Base-by-base conservation (phyloP, 2,797 vertebrate genomes). In the Danio choprae region DNA sequence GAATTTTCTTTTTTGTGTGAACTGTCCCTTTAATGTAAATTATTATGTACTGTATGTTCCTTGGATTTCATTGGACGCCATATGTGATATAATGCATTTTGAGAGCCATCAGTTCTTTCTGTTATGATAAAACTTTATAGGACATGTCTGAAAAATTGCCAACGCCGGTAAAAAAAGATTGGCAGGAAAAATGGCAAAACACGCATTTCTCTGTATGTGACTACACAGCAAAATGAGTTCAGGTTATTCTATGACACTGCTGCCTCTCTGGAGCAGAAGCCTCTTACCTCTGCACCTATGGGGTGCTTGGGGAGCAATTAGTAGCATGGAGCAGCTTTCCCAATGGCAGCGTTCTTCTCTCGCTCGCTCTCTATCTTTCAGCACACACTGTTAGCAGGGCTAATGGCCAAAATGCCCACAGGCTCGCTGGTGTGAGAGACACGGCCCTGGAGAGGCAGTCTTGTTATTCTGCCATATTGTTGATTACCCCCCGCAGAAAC, bases 271-370 rank as follows among this genome's bases (percentile, higher is more conserved):
- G 81, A 51, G 74, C 22, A 44, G n/a, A 64, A 56, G 20, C 43
- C 36, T 64, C 48, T 46, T 80, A 67, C 53, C 69, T 68, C 13
- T 64, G 64, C 69, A 67, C 70, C 69, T 73, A 64, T 77, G 20
- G 71, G 58, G 75, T 68, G 81, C 79, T 71, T 18, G 40, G 83
- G 79, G 85, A 86, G 81, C 85, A 86, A 86, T 86, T 86, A 84
- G 62, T 77, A 48, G n/a, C 53, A 6, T n/a, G 70, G 48, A 62
- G 60, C 71, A 36, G 38, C 38, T 62, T 59, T 81, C 74, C 51
- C 60, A 51, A n/a, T 46, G 51, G 53, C 73, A 69, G 65, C 77
- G 67, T 62, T 74, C 50, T 62, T 38, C 20, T 53, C 73, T 51
- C 29, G 20, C 78, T 76, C 40, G 73, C 29, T 76, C 40, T 41